Conservation (phyloP, 2,797 vertebrate species). For the Melanotaenia boesemani region DNA sequence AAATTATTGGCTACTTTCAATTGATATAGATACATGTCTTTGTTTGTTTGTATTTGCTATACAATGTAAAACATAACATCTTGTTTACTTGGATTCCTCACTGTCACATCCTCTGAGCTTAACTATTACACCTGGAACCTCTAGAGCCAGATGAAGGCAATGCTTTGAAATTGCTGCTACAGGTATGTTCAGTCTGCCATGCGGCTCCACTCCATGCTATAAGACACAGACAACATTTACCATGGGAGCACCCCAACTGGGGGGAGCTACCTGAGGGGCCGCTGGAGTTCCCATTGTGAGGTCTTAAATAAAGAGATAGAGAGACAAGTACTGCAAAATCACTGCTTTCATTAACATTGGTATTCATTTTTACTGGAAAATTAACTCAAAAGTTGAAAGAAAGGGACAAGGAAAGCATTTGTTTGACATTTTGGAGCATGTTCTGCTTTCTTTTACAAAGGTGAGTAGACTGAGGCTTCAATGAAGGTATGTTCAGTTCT, state of each 20-base stretch:
- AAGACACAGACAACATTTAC: constrained; percentile 89
- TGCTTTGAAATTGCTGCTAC: constrained; percentile 57
- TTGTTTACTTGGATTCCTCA: constrained; percentile 1
- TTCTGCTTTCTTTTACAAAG: not conserved
- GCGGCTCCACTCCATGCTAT: constrained; percentile 84
- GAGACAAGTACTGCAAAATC: constrained; percentile 50
- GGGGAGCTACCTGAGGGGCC: constrained; percentile 96
- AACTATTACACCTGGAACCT: constrained; percentile 44
- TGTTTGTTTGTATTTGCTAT: not conserved
- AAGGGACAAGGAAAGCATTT: not conserved
- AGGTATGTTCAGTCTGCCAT: constrained; percentile 72
- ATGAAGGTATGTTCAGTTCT: not conserved
- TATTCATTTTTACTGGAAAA: not conserved
- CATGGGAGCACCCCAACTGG: constrained; percentile 94
- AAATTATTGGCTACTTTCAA: constrained; percentile 8
- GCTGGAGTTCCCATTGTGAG: constrained; percentile 90
- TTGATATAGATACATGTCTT: not conserved
- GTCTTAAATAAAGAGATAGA: constrained; percentile 77
- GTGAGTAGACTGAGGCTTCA: not conserved
- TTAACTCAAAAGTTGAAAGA: not conserved
- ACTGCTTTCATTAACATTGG: constrained; percentile 26
- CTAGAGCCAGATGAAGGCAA: constrained; percentile 69
- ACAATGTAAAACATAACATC: not conserved
- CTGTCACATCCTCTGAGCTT: constrained; percentile 6
- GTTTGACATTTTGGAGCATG: constrained; percentile 18